phyloP scores from a whole-genome alignment of 2,797 vertebrate species.

The Lindbergichthys nudifrons region DNA sequence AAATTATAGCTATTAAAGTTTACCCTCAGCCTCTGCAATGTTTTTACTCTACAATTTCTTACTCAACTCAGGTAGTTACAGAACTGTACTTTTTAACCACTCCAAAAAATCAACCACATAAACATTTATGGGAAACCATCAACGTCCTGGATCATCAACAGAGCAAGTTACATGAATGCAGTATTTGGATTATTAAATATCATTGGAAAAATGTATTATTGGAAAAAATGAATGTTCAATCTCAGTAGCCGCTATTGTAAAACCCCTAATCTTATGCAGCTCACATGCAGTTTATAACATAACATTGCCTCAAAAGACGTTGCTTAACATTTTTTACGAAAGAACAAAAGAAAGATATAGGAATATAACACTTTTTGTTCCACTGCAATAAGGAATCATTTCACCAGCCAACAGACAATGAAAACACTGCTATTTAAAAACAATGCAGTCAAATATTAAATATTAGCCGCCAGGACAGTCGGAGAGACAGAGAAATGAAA shows the following conservation, averaged over 20 bases:
- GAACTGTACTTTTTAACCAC: slow-evolving; percentile 19
- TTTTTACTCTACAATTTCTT: not conserved
- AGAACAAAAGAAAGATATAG: not conserved
- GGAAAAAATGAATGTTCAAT: not conserved
- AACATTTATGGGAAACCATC: slow-evolving; percentile 4
- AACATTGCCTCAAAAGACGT: not conserved
- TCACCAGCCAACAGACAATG: slow-evolving; percentile 14
- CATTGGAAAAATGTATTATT: not conserved
- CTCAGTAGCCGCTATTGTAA: not conserved
- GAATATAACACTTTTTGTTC: not conserved
- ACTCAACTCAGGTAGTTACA: slow-evolving; percentile 11
- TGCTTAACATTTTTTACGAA: not conserved
- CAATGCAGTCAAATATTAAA: slow-evolving; percentile 39
- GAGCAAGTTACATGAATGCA: not conserved
- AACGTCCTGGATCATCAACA: not conserved
- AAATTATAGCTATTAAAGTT: slow-evolving; percentile 31
- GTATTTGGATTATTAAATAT: not conserved
- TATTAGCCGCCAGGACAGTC: slow-evolving; percentile 39
- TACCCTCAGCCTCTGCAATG: slow-evolving; percentile 16
- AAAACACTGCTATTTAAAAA: slow-evolving; percentile 40
- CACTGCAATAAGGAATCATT: not conserved
- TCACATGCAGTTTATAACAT: not conserved
- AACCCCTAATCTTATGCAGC: not conserved
- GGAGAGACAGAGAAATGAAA: slow-evolving; percentile 31
- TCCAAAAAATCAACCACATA: slow-evolving; percentile 17